These are phyloP conservation scores for Lypha dubia DNA, from an alignment of 2,888 invertebrate genomes.

Conservation along the genomic window DNA sequence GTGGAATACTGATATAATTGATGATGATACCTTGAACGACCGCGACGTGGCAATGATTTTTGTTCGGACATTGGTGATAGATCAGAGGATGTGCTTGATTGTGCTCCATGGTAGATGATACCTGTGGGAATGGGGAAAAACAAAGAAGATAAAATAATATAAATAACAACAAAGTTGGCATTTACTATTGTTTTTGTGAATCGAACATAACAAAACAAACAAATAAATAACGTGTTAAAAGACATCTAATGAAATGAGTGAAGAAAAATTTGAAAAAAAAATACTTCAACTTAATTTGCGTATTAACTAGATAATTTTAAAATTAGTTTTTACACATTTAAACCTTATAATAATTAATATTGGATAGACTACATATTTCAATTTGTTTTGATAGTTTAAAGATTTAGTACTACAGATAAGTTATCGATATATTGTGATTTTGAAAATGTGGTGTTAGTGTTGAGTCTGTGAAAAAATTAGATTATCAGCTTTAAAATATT, in stretches of 20 bases:
- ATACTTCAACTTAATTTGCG: too few species aligned
- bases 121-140: slow-evolving; percentile 83
- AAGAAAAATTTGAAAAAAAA: too few species aligned
- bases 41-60: slow-evolving; percentile 89
- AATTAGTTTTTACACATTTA: too few species aligned
- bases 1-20: slow-evolving; percentile 84
- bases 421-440: slow-evolving; percentile 82
- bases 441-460: slow-evolving; percentile 81
- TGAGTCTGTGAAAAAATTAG: slow-evolving; percentile 79
- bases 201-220: slow-evolving; percentile 24
- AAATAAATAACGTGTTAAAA: background rate
- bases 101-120: slow-evolving; percentile 90
- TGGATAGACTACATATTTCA: too few species aligned
- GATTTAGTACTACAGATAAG: slow-evolving; percentile 79
- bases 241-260: background rate
- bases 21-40: slow-evolving; percentile 87
- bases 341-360: too few species aligned
- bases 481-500: background rate
- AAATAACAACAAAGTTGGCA: slow-evolving; percentile 56
- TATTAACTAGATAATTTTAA: too few species aligned
- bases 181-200: background rate
- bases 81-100: slow-evolving; percentile 90
- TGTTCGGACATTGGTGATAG: slow-evolving; percentile 91
- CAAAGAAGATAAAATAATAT: slow-evolving; percentile 52
- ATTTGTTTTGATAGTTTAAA: slow-evolving; percentile 46